phyloP scores from a whole-genome alignment of 2,888 invertebrate genomes.

The Orchesella flavescens region DNA sequence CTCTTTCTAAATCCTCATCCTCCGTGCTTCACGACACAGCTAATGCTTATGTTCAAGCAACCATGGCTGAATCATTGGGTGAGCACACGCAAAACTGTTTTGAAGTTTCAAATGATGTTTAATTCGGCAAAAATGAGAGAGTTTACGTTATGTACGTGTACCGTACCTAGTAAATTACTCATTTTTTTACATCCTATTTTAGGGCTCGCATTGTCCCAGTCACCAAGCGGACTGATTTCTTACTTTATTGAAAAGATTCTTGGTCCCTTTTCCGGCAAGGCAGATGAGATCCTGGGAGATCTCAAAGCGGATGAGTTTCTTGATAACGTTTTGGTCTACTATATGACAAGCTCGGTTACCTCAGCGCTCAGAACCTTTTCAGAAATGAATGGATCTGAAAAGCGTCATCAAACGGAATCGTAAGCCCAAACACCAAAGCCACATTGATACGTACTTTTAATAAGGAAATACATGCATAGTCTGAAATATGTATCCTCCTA shows the following conservation, averaged over 20 bases:
- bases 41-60: constrained; percentile 85
- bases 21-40: constrained; percentile 75
- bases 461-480: background rate
- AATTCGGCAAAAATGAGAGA: background rate
- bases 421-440: constrained; percentile 3
- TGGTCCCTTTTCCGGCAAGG: constrained; percentile 48
- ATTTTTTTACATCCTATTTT: background rate
- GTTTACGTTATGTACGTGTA: too few relatives aligned
- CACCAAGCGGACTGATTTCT: constrained; percentile 77
- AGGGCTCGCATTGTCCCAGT: constrained; percentile 76
- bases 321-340: constrained; percentile 78
- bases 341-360: constrained; percentile 75
- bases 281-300: constrained; percentile 36
- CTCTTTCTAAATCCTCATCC: constrained; percentile 71
- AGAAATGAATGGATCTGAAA: constrained; percentile 43
- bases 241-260: constrained; percentile 78
- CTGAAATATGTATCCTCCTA: background rate
- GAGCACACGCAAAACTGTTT: constrained; percentile 63
- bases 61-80: constrained; percentile 92
- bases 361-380: constrained; percentile 51
- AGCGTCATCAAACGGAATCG: constrained; percentile 43
- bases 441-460: background rate
- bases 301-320: constrained; percentile 78
- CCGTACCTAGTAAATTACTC: too few relatives aligned
- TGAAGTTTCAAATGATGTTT: background rate